Base-by-base conservation (phyloP, 2,888 invertebrate genomes). In the Tenodera sinensis region DNA sequence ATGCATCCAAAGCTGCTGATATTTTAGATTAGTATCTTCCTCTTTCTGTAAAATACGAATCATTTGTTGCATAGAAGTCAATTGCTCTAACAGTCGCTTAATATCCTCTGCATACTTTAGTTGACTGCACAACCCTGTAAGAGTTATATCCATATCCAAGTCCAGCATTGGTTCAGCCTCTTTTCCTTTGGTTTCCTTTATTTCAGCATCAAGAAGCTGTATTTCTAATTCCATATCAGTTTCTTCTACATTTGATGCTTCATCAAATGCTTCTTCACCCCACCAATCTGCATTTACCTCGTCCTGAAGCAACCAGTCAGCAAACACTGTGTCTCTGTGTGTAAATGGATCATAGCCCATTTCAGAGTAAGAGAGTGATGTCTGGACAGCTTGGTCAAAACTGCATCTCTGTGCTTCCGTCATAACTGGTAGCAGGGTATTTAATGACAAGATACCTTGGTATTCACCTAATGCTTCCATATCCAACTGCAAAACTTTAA, bases 381-480 rank as follows among this genome's bases (percentile, higher is more conserved):
- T 3, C 7, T 30, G 20, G 28, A 6, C 9, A 3, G 6, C 6
- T 25, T 71, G 20, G 0, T 20, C 54, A 20, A 71, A 71, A 20
- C 54, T 20, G 8, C 0, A 20, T 71, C 20, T 71, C 4, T 71
- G 54, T 71, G 8, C 25, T 20, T 71, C 20, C 20, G 20, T 71
- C 54, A 71, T 71, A 71, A 84, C 25, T 14, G n/a, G 25, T 83
- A 71, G 30, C 25, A 89, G 47, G 6, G 34, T 28, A 20, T 28
- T 25, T 9, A 90, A 7, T 28, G 90, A 90, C 9, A 92, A 27
- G 14, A 93, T 90, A 54, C 91, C 93, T 90, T 94, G 92, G 91
- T 93, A 92, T 15, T 92, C 92, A 93, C 93, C 90, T n/a, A 92
- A 91, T 9, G 88, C 83, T 42, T 91, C 90, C 34, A 93, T 83